Evolutionary conservation across 2,888 invertebrate species (phyloP), one percentile per base, ranked within the genome.

Genomic region (Gasteruption jaculator): DNA sequence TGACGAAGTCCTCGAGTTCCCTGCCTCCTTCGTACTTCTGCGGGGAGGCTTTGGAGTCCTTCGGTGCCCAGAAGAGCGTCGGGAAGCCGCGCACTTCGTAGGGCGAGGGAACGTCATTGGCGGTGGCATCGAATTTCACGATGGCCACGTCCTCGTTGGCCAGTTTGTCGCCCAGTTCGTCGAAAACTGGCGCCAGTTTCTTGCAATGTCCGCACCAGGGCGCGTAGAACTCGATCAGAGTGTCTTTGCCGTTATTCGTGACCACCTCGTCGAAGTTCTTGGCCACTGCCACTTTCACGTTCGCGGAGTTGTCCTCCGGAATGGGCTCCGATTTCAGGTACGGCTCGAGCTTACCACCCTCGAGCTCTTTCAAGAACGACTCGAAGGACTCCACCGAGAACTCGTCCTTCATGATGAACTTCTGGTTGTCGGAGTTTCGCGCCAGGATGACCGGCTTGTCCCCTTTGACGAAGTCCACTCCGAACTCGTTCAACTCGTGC

Each of bases 121-220:
- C 91, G 8, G 97, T 96, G 10, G 97, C 97, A 73, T 99, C 99
- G 77, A 99, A 90, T 73, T 99, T 99, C 2, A 95, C 90, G 59
- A 99, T 91, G 50, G 83, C 85, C 2, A 99, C 83, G 20, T 86
- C 81, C 74, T 97, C 97, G 53, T 83, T 76, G 58, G 81, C 81
- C 67, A 96, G 68, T 76, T 89, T 90, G 43, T 85, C 83, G 25
- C 90, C 99, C 21, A 99, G 77, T 72, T 99, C 95, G 45, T 96
- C 95, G 73, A 81, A 99, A 39, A 91, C 78, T 14, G 99, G 99
- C 2, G 91, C 80, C 33, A 99, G 78, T 71, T 89, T 90, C 74
- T 99, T 97, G 77, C 99, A 99, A 68, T 99, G 97, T 54, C 97
- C 96, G 71, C 94, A 95, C 96, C 96, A 97, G 1, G 96, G 96